These are phyloP conservation scores for Eufriesea mexicana DNA, from an alignment of 1,140 invertebrate species.

Conservation along the genomic window DNA sequence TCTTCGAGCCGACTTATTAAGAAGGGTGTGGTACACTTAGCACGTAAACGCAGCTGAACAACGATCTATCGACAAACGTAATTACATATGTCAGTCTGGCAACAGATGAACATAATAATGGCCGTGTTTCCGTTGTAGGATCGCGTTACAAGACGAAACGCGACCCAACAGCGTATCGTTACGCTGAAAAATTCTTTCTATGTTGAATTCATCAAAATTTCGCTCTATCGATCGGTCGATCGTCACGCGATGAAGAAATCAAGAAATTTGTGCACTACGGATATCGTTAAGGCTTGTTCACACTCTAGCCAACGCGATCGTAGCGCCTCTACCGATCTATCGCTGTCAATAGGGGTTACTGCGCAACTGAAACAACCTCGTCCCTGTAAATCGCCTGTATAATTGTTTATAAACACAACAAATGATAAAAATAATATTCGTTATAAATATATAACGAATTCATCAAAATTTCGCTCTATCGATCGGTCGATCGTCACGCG, in stretches of 20 bases:
- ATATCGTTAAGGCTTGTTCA: background rate
- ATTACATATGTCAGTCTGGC: background rate
- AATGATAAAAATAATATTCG: background rate
- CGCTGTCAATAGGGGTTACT: background rate
- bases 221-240: background rate
- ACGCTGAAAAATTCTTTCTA: background rate
- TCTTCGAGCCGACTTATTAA: background rate
- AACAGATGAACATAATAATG: background rate
- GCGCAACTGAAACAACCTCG: background rate
- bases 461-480: background rate
- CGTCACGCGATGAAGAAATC: no score
- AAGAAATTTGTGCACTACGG: background rate
- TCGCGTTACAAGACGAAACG: slow-evolving; percentile 14
- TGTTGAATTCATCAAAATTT: slow-evolving; percentile 1
- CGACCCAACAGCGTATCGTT: background rate
- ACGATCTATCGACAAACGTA: background rate
- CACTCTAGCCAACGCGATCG: background rate
- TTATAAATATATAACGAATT: slow-evolving; percentile 3
- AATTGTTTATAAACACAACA: background rate
- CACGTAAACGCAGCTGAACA: no score
- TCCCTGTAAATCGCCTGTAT: background rate
- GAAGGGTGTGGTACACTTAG: no score
- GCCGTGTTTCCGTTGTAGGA: background rate
- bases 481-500: background rate
- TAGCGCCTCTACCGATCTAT: background rate